Evolutionary conservation across 2,113 vertebrate species (phyloP).

Genomic region (Trachemys scripta): DNA sequence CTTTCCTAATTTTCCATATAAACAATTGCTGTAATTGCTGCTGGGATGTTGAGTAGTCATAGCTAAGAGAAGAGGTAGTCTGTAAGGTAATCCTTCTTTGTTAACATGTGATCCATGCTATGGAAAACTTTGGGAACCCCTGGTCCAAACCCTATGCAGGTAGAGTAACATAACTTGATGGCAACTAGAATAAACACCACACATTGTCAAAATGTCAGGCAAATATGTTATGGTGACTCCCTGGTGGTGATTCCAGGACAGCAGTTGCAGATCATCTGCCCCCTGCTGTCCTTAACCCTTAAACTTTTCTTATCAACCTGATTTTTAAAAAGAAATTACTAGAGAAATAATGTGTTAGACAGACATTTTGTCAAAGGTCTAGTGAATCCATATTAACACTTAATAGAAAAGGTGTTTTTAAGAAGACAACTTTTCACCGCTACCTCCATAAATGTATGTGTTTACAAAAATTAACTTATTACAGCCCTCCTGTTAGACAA

Average conservation of each 20-base stretch:
- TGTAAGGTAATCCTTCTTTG: neutral
- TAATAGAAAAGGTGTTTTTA: neutral
- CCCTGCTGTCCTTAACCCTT: neutral
- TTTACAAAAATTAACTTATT: neutral
- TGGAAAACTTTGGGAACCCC: neutral
- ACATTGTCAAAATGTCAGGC: neutral
- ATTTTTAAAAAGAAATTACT: neutral
- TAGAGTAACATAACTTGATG: neutral
- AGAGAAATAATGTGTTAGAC: neutral
- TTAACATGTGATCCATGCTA: neutral
- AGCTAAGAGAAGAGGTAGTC: neutral
- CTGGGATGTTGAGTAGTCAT: neutral
- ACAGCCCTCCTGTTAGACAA: neutral
- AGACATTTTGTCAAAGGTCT: neutral
- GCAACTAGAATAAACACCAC: neutral
- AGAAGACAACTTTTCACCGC: neutral
- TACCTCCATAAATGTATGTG: neutral
- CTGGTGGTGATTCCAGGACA: neutral
- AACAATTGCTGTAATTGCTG: neutral
- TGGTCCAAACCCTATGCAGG: neutral
- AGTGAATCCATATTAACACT: neutral
- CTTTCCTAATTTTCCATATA: constrained; percentile 50
- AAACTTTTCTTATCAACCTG: neutral
- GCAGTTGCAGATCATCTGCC: neutral
- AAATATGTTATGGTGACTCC: constrained; percentile 16